A percentile compares a stretch with the other conserved stretches of the same genome.
These are phyloP conservation scores for Chrysolophus pictus DNA, from an alignment of 2,797 vertebrate species.

Conservation along the genomic window DNA sequence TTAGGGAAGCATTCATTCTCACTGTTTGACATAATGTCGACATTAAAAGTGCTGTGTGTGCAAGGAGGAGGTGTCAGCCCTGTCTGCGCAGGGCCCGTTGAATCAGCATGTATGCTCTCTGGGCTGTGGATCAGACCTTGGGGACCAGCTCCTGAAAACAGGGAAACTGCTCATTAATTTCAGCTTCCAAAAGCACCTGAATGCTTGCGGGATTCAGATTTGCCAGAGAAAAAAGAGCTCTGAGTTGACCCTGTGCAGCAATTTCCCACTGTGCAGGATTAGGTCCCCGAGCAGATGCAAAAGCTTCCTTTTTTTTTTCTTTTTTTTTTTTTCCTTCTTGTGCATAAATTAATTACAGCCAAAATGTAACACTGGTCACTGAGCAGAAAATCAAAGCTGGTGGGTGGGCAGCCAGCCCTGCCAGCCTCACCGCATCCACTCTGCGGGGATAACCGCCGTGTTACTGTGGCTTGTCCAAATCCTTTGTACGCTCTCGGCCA, in stretches of 20 bases:
- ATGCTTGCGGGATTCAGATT: background rate
- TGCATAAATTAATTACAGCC: conserved; percentile 33
- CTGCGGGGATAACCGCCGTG: background rate
- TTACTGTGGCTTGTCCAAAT: background rate
- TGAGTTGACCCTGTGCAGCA: background rate
- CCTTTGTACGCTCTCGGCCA: background rate
- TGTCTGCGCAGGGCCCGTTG: background rate
- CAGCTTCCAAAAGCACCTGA: background rate
- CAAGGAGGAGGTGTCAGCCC: background rate
- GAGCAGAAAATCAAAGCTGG: conserved; percentile 32
- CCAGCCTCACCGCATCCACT: conserved; percentile 7
- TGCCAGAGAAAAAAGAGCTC: background rate
- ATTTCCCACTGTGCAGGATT: background rate
- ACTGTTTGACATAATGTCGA: background rate
- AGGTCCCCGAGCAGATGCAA: background rate
- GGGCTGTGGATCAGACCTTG: background rate
- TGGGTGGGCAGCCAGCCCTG: background rate
- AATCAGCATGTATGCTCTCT: background rate
- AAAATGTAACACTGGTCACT: conserved; percentile 5
- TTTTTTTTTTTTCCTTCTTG: background rate
- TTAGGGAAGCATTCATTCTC: conserved; percentile 7
- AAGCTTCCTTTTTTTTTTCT: background rate
- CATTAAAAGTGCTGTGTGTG: background rate
- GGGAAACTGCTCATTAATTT: background rate
- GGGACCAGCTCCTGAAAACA: background rate